phyloP scores from a whole-genome alignment of 2,888 invertebrate genomes.

The Amblyjoppa fuscipennis region DNA sequence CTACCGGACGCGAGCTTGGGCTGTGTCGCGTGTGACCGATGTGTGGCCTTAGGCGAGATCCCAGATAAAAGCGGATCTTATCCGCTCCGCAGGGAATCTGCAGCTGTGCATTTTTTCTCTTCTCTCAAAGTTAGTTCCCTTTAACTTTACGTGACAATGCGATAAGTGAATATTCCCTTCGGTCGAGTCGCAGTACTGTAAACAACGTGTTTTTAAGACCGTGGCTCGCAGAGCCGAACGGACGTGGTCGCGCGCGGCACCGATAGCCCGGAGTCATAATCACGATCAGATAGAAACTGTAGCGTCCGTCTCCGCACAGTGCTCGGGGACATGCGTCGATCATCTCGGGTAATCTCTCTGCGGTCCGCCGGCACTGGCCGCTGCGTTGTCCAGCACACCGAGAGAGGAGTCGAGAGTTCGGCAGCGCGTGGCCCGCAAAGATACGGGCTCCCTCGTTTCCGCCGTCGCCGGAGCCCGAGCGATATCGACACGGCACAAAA shows the following conservation, averaged over 20 bases:
- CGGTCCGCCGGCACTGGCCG: neutral
- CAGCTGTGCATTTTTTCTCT: conserved; percentile 22
- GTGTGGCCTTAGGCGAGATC: conserved; percentile 2
- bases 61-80: conserved; percentile 51
- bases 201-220: neutral
- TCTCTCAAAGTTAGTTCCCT: neutral
- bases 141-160: too few relatives aligned
- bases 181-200: too few relatives aligned
- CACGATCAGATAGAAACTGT: neutral
- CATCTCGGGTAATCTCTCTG: conserved; percentile 9
- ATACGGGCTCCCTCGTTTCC: conserved; percentile 60
- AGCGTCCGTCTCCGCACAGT: conserved; percentile 3
- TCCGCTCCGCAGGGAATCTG: conserved; percentile 27
- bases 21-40: neutral
- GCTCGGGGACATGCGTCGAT: conserved; percentile 14
- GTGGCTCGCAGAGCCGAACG: neutral
- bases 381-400: neutral
- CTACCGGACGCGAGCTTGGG: neutral
- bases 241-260: conserved; percentile 3
- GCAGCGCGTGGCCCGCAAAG: conserved; percentile 46
- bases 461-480: conserved; percentile 31
- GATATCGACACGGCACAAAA: conserved; percentile 30
- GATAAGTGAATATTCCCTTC: too few relatives aligned
- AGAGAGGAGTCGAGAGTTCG: conserved; percentile 2
- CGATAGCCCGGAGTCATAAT: neutral